Conservation (phyloP, 1,140 invertebrate genomes). For the Argopecten irradians region DNA sequence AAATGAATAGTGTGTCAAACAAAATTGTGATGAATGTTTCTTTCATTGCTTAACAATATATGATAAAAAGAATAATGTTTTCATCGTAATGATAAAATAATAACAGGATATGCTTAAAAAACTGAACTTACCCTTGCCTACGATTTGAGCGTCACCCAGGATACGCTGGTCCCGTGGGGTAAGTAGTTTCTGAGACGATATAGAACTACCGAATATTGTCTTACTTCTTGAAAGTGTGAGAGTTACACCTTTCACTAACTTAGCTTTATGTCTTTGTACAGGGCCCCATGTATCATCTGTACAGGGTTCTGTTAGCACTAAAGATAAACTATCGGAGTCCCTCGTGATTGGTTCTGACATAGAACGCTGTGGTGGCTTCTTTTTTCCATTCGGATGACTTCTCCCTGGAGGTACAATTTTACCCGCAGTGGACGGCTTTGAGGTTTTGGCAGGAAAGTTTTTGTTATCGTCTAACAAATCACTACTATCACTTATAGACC, state of each 20-base stretch:
- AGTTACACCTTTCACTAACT: conserved; percentile 41
- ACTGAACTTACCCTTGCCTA: conserved; percentile 53
- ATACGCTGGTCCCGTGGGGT: conserved; percentile 48
- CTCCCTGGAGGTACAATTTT: conserved; percentile 20
- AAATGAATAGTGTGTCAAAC: neutral
- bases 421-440: neutral
- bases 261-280: conserved; percentile 50
- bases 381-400: conserved; percentile 35
- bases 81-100: neutral
- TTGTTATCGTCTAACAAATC: conserved; percentile 9
- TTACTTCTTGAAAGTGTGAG: conserved; percentile 46
- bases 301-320: conserved; percentile 45
- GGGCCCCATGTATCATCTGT: conserved; percentile 45
- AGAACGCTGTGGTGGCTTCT: conserved; percentile 27
- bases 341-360: neutral
- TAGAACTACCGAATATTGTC: conserved; percentile 50
- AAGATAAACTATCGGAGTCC: neutral
- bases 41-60: neutral
- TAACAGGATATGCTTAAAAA: neutral
- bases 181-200: conserved; percentile 55
- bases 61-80: neutral
- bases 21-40: neutral
- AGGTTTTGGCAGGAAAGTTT: neutral
- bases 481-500: neutral
- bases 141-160: conserved; percentile 50